phyloP scores from a whole-genome alignment of 2,888 invertebrate species.

The Pyrochroa serraticornis region DNA sequence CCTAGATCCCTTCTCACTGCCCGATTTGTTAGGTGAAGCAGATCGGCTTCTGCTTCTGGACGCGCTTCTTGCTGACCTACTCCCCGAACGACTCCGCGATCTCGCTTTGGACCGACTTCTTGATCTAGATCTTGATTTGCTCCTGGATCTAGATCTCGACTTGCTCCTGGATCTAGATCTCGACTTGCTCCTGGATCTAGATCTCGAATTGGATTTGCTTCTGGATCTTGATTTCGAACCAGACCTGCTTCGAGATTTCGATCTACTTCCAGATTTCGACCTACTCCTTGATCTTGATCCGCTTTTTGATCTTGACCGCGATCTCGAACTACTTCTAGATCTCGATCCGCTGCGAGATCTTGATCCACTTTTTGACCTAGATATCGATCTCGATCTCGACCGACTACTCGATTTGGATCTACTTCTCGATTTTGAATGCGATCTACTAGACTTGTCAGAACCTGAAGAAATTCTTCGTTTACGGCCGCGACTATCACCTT shows the following conservation, averaged over 20 bases:
- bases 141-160: slow-evolving; percentile 51
- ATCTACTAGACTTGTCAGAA: slow-evolving; percentile 59
- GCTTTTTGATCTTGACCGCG: slow-evolving; percentile 45
- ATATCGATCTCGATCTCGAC: slow-evolving; percentile 36
- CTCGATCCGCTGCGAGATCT: slow-evolving; percentile 32
- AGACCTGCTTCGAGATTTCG: slow-evolving; percentile 56
- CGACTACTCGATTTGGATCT: slow-evolving; percentile 35
- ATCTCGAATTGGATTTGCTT: slow-evolving; percentile 45
- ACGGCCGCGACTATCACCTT: slow-evolving; percentile 59
- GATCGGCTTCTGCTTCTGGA: slow-evolving; percentile 34
- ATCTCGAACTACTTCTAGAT: slow-evolving; percentile 41
- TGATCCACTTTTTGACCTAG: slow-evolving; percentile 46
- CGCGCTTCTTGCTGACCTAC: slow-evolving; percentile 33
- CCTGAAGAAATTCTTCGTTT: slow-evolving; percentile 69
- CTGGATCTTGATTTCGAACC: slow-evolving; percentile 49
- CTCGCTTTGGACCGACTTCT: slow-evolving; percentile 38
- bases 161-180: slow-evolving; percentile 51
- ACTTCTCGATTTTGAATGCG: slow-evolving; percentile 50
- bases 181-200: slow-evolving; percentile 44
- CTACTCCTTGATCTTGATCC: slow-evolving; percentile 51
- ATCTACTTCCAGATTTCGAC: slow-evolving; percentile 50
- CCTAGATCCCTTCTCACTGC: slow-evolving; percentile 27
- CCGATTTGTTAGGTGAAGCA: slow-evolving; percentile 5
- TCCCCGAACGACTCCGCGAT: slow-evolving; percentile 33
- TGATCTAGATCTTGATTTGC: slow-evolving; percentile 49